Conservation (phyloP, 2,113 vertebrate genomes). For the Forbesichthys agassizii region DNA sequence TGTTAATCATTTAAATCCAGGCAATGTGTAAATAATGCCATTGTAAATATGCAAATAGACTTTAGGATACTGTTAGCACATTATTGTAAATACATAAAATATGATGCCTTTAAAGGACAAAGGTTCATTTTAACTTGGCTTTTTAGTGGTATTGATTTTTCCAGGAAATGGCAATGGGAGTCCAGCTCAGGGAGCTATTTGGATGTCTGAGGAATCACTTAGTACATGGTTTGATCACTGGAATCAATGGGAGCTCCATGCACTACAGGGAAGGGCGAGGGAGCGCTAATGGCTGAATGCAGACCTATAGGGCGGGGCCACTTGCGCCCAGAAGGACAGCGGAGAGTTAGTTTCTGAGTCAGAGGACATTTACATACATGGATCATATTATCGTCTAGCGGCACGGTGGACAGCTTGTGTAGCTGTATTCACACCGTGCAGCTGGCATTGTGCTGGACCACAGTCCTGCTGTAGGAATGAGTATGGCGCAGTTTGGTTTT, state of each 20-base stretch:
- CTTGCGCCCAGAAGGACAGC: conserved; percentile 19
- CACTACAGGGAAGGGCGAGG: conserved; percentile 63
- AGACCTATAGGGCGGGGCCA: conserved; percentile 66
- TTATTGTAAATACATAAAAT: conserved; percentile 2
- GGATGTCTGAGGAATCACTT: conserved; percentile 84
- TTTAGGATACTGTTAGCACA: no score
- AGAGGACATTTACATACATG: neutral
- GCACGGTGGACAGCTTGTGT: neutral
- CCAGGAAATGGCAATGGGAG: conserved; percentile 80
- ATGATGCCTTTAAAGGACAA: conserved; percentile 41
- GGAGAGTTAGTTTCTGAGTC: conserved; percentile 23
- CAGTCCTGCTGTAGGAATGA: neutral
- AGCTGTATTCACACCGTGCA: neutral
- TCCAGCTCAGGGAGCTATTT: conserved; percentile 83
- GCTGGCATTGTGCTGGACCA: neutral
- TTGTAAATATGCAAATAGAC: no score
- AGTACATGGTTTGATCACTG: conserved; percentile 73
- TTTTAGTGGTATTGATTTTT: conserved; percentile 83
- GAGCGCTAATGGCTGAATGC: conserved; percentile 68
- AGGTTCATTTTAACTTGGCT: conserved; percentile 49
- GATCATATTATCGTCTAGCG: conserved; percentile 37
- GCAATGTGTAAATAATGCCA: no score
- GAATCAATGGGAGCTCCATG: conserved; percentile 74
- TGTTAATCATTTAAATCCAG: no score
- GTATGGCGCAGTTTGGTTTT: no score